Percentiles rank a stretch among this genome's conserved stretches.
phyloP scores from a whole-genome alignment of 2,888 invertebrate species.

The Apamea epomidion region DNA sequence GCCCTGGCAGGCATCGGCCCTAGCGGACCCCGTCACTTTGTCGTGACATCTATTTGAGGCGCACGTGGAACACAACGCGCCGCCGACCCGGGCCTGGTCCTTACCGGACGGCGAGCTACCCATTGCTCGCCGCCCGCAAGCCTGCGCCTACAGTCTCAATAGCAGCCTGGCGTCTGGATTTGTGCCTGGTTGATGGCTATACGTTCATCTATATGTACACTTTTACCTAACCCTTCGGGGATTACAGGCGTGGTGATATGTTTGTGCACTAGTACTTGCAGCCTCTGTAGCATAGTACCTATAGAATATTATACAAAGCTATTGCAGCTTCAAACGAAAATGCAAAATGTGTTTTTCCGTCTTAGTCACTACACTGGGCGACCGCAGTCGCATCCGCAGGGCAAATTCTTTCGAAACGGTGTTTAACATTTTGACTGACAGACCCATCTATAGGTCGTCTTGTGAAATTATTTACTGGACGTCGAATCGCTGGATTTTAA shows the following conservation, averaged over 20 bases:
- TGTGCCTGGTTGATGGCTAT: background rate
- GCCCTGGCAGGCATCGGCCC: no score
- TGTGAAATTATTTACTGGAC: background rate
- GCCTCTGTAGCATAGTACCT: no score
- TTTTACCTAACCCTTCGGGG: background rate
- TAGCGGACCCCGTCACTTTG: no score
- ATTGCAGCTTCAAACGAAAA: slow-evolving; percentile 2
- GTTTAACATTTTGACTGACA: background rate
- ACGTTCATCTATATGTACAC: background rate
- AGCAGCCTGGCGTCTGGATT: background rate
- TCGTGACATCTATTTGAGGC: no score
- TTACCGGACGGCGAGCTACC: no score
- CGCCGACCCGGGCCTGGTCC: no score
- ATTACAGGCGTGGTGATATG: background rate
- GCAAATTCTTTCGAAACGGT: background rate
- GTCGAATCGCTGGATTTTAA: background rate
- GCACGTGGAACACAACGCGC: no score
- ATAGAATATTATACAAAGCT: background rate
- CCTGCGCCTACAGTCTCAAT: background rate
- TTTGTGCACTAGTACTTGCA: background rate
- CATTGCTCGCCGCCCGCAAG: no score
- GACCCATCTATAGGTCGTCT: slow-evolving; percentile 29
- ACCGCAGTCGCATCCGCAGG: background rate
- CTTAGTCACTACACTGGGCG: background rate
- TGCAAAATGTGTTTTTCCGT: slow-evolving; percentile 6